phyloP scores from a whole-genome alignment of 2,797 vertebrate species.

The Chelonia mydas region DNA sequence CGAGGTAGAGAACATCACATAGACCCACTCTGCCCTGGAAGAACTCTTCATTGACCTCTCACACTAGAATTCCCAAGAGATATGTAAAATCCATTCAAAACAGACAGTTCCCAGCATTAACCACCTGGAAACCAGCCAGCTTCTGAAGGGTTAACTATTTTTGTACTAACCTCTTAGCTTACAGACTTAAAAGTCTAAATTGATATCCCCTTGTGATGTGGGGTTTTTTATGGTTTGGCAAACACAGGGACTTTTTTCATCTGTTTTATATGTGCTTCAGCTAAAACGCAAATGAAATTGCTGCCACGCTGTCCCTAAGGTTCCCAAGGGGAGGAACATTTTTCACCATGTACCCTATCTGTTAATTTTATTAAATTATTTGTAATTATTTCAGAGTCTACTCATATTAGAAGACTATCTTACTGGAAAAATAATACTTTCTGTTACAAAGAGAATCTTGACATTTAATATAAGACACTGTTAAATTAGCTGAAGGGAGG shows the following conservation, averaged over 20 bases:
- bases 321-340: not conserved
- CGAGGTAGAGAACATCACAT: too few species aligned
- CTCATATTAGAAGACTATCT: not conserved
- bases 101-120: not conserved
- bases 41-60: not conserved
- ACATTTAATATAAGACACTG: not conserved
- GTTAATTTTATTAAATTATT: not conserved
- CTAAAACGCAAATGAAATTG: not conserved
- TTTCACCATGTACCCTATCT: not conserved
- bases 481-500: not conserved
- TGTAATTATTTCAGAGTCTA: conserved; percentile 34
- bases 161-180: conserved; percentile 37
- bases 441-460: not conserved
- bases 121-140: not conserved
- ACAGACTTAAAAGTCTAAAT: conserved; percentile 12
- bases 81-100: not conserved
- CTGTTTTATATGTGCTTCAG: not conserved
- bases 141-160: conserved; percentile 29
- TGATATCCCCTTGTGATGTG: not conserved
- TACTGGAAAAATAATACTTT: not conserved
- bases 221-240: not conserved
- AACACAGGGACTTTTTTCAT: not conserved
- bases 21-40: not conserved
- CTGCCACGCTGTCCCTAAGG: not conserved
- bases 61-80: not conserved